Percentiles rank a stretch among this genome's conserved stretches.
phyloP scores from a whole-genome alignment of 2,797 vertebrate species.

The Halcyon badia region DNA sequence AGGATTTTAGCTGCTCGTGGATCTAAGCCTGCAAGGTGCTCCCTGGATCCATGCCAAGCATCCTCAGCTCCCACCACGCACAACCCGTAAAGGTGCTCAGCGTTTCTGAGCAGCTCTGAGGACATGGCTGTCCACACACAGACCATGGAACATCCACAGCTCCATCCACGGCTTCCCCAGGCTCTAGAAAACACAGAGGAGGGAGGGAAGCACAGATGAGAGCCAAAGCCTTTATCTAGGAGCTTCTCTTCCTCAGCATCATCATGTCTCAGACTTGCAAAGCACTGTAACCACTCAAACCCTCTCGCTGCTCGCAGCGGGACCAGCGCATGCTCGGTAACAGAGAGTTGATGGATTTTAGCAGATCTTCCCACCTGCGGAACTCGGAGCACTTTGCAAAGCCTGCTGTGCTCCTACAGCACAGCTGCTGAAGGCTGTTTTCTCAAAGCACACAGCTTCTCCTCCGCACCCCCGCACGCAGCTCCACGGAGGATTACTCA shows the following conservation, averaged over 20 bases:
- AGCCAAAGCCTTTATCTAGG: not conserved
- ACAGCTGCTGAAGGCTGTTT: not conserved
- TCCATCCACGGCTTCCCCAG: not conserved
- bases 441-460: not conserved
- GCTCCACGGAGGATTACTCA: not conserved
- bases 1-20: not conserved
- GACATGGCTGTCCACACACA: fast-evolving
- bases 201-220: not conserved
- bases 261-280: not conserved
- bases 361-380: slow-evolving; percentile 4
- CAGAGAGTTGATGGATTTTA: fast-evolving
- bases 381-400: not conserved
- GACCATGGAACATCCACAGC: fast-evolving
- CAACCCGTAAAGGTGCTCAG: not conserved
- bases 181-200: not conserved
- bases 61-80: not conserved
- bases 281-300: not conserved
- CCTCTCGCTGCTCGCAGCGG: fast-evolving
- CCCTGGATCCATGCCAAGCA: fast-evolving
- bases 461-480: fast-evolving
- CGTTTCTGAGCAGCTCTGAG: not conserved
- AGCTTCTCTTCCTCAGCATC: not conserved
- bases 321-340: fast-evolving
- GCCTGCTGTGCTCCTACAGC: not conserved
- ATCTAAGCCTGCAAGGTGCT: not conserved